Evolutionary conservation across 2,888 invertebrate species (phyloP).

Genomic region (Prosapia bicincta): DNA sequence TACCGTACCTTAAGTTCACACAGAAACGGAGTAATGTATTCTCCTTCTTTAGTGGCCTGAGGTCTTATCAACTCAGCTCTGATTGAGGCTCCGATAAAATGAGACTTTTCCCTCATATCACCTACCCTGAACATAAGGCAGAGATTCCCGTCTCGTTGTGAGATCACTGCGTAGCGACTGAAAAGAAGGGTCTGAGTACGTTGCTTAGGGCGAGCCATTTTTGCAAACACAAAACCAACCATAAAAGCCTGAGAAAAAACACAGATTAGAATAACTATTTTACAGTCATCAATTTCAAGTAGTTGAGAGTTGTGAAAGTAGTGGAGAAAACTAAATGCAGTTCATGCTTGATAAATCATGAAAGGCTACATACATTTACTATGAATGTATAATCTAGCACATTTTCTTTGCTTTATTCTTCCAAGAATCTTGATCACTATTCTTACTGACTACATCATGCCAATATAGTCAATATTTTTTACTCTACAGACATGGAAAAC

Average conservation of each 20-base stretch:
- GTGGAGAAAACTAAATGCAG: no score
- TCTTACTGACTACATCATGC: no score
- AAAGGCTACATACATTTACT: no score
- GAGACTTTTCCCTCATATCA: constrained; percentile 85
- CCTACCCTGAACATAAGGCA: constrained; percentile 91
- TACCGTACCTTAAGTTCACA: constrained; percentile 49
- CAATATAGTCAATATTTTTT: no score
- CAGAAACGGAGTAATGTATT: constrained; percentile 54
- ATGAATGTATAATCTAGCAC: no score
- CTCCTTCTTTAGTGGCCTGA: constrained; percentile 75
- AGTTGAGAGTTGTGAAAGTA: no score
- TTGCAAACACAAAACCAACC: constrained; percentile 90
- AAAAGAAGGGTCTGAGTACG: constrained; percentile 92
- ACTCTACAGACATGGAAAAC: no score
- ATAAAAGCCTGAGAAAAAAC: constrained; percentile 56
- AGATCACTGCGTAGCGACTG: constrained; percentile 83
- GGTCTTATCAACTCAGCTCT: constrained; percentile 79
- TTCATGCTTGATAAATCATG: no score
- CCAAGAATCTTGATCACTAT: no score
- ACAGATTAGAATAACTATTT: no score
- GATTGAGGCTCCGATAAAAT: constrained; percentile 89
- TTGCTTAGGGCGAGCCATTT: constrained; percentile 91
- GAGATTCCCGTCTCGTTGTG: constrained; percentile 78
- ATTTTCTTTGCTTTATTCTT: no score
- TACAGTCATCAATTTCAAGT: no score